These are phyloP conservation scores for Channallabes apus DNA, from an alignment of 2,797 vertebrate genomes.

Conservation along the genomic window DNA sequence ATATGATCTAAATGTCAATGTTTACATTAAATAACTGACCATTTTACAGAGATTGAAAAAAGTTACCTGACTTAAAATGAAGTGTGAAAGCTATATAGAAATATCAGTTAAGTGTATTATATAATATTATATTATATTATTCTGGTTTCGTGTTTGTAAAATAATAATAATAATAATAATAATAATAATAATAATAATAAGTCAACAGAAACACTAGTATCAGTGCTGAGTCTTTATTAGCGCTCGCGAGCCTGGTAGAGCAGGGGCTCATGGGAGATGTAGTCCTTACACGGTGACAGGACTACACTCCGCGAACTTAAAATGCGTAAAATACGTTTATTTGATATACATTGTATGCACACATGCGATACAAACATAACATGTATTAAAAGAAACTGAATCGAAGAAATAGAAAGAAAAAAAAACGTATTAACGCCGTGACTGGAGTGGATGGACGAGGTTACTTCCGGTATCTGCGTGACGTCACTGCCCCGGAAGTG, in stretches of 20 bases:
- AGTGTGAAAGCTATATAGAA: no score
- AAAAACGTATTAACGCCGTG: no score
- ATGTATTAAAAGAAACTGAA: background rate
- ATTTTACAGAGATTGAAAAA: no score
- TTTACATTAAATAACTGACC: no score
- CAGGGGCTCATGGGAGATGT: background rate
- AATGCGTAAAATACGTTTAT: background rate
- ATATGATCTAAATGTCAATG: no score
- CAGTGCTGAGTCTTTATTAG: background rate
- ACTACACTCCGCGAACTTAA: background rate
- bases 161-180: background rate
- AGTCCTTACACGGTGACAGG: background rate
- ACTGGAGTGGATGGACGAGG: background rate
- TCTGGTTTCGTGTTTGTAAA: background rate
- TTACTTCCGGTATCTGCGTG: background rate
- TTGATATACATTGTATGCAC: background rate
- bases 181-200: no score
- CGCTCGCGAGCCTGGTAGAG: background rate
- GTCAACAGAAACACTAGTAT: background rate
- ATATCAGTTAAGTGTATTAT: no score
- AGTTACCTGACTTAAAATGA: no score
- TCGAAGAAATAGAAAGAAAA: background rate
- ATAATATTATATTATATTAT: no score
- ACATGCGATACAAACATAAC: background rate
- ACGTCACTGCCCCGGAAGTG: slow-evolving; percentile 4